Base-by-base conservation (phyloP, 1,140 invertebrate genomes). In the Atopsyche davidsoni region DNA sequence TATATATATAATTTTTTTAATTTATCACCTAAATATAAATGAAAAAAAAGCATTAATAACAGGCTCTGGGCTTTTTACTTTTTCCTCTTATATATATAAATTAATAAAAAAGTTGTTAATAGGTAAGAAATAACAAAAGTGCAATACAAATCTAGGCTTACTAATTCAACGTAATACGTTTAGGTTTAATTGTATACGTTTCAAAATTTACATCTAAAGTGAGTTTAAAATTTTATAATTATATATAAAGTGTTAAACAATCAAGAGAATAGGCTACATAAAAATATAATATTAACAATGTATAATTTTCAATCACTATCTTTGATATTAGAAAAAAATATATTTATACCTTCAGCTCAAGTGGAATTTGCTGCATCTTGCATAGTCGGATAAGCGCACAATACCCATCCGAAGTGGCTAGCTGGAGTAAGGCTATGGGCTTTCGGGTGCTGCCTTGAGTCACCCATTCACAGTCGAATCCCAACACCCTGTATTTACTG, bases 401-500 rank as follows among this genome's bases (percentile, higher is more conserved):
- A 21, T 79, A 62, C 14, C 82, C 82, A 57, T 77, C 69, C 28
- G 65, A 59, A 16, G 80, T 78, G 6, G 81, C 78, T 11, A 86
- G 59, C 64, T 86, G 83, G 2, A 86, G 51, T 1, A 86, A 58
- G 0, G 82, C 79, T 18, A 84, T 70, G 0, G 77, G 74, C 18
- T 67, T 60, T 10, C 75, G 60, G 11, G 54, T 58, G 1, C 67
- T 64, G 11, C 72, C 70, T 23, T 71, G 69, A 2, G 77, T 79
- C 1, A 81, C 75, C 84, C 83, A 86, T 67, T 86, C 83, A 57
- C 82, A 85, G 62, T 86, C 83, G 52, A 86, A 78, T 17, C 83
- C 84, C 19, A 86, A 57, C 16, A 81, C 68, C 16, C 57, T 62
- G 25, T 64, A 51, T 18, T 36, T 18, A 3, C 14, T 23, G 16